A percentile compares a stretch with the other conserved stretches of the same genome.
Conservation (phyloP, 2,113 vertebrate species). For the Gadus chalcogrammus region DNA sequence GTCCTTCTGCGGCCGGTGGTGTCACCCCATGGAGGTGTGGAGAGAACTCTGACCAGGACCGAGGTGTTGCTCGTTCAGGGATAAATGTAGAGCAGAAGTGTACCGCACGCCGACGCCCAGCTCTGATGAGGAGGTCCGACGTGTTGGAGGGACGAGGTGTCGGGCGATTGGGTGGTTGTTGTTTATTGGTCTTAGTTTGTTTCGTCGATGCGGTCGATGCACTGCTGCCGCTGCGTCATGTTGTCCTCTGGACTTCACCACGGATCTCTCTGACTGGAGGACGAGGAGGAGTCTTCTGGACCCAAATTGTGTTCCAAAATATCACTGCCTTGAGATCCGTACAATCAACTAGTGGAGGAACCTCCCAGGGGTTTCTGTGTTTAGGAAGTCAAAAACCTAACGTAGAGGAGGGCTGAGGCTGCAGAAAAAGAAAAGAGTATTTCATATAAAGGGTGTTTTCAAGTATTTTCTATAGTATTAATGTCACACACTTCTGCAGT, state of each 20-base stretch:
- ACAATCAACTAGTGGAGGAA: slow-evolving; percentile 74
- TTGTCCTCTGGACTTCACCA: slow-evolving; percentile 2
- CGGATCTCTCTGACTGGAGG: slow-evolving; percentile 34
- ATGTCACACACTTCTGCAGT: slow-evolving; percentile 41
- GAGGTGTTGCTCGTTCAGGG: slow-evolving; percentile 61
- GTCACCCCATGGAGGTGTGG: too few relatives aligned
- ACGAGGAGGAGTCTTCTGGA: slow-evolving; percentile 2
- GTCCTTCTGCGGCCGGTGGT: slow-evolving; percentile 4
- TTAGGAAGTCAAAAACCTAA: slow-evolving; percentile 64
- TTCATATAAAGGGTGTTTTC: slow-evolving; percentile 64
- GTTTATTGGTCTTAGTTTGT: too few relatives aligned
- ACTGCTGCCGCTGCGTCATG: slow-evolving; percentile 38
- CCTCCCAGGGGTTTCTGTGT: slow-evolving; percentile 76
- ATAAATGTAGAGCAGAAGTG: slow-evolving; percentile 27
- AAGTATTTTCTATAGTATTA: slow-evolving; percentile 59
- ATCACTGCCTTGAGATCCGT: slow-evolving; percentile 78
- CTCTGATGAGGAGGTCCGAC: slow-evolving; percentile 32
- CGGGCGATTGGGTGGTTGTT: too few relatives aligned
- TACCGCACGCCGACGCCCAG: slow-evolving; percentile 1
- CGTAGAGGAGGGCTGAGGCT: slow-evolving; percentile 68
- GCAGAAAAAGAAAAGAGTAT: slow-evolving; percentile 54
- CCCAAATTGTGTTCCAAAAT: slow-evolving; percentile 76
- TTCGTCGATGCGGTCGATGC: neutral
- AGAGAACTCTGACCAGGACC: neutral
- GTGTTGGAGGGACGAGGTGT: too few relatives aligned